phyloP scores from a whole-genome alignment of 2,113 vertebrate species.

The Geothlypis trichas region DNA sequence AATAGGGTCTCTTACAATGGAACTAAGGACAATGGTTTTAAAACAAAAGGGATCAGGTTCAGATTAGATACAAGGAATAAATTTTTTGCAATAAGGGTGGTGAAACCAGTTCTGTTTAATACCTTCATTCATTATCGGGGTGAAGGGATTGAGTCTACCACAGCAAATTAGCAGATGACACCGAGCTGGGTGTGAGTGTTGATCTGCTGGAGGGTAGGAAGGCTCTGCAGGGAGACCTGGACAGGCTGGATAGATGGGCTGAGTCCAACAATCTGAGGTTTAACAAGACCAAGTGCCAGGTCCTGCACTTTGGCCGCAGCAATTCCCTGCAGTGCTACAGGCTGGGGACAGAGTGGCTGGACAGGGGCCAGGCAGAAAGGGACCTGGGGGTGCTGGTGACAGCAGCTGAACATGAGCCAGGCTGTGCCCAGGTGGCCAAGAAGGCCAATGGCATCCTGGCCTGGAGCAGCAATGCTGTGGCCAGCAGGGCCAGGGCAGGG shows the following conservation, averaged over 20 bases:
- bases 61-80: neutral
- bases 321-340: neutral
- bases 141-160: neutral
- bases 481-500: neutral
- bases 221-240: neutral
- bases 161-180: neutral
- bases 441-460: neutral
- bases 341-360: neutral
- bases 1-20: neutral
- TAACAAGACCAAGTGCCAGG: neutral
- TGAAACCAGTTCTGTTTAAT: neutral
- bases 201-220: neutral
- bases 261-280: fast-evolving
- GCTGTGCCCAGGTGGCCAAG: neutral
- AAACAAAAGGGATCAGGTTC: neutral
- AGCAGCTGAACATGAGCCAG: neutral
- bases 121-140: too few relatives aligned
- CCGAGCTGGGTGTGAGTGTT: too few relatives aligned
- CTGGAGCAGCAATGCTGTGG: neutral
- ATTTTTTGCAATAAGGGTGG: neutral
- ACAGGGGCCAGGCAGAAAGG: neutral
- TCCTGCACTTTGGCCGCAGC: neutral
- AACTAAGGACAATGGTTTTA: neutral
- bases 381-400: neutral
- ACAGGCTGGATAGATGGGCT: neutral